A percentile compares a stretch with the other conserved stretches of the same genome.
These are phyloP conservation scores for Dreissena rostriformis DNA, from an alignment of 1,140 invertebrate genomes.

Conservation along the genomic window DNA sequence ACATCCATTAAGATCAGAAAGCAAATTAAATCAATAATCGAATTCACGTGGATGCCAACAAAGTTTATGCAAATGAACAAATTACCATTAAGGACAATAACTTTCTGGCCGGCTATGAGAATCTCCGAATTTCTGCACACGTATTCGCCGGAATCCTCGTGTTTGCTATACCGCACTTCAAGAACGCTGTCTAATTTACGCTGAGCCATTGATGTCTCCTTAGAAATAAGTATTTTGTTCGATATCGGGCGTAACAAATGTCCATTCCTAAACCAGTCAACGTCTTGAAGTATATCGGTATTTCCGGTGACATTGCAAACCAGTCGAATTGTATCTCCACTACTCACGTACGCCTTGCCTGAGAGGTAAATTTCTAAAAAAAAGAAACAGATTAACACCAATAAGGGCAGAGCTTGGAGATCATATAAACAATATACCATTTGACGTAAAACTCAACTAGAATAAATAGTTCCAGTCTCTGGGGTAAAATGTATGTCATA, in stretches of 20 bases:
- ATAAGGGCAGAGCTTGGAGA: not conserved
- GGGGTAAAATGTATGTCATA: too few species aligned
- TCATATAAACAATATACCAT: too few species aligned
- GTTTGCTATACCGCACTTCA: slow-evolving; percentile 45
- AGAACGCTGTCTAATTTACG: slow-evolving; percentile 46
- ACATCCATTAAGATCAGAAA: not conserved
- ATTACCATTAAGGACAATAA: slow-evolving; percentile 49
- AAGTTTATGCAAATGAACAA: not conserved
- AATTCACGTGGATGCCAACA: not conserved
- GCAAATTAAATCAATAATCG: too few species aligned
- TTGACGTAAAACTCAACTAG: too few species aligned
- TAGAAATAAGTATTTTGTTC: slow-evolving; percentile 27
- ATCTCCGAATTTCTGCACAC: slow-evolving; percentile 47
- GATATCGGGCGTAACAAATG: slow-evolving; percentile 37
- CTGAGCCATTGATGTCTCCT: slow-evolving; percentile 32
- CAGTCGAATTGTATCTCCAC: slow-evolving; percentile 66
- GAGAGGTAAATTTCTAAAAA: slow-evolving; percentile 69
- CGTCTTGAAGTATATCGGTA: slow-evolving; percentile 70
- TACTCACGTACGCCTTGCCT: slow-evolving; percentile 71
- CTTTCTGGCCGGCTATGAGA: slow-evolving; percentile 41
- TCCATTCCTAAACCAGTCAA: slow-evolving; percentile 75
- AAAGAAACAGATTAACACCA: slow-evolving; percentile 15
- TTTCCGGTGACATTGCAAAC: slow-evolving; percentile 73
- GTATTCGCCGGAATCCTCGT: slow-evolving; percentile 42
- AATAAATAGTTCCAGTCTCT: too few species aligned